Evolutionary conservation across 2,888 invertebrate species (phyloP), one percentile per base, ranked within the genome.

Genomic region (Rhabditophanes sp.): DNA sequence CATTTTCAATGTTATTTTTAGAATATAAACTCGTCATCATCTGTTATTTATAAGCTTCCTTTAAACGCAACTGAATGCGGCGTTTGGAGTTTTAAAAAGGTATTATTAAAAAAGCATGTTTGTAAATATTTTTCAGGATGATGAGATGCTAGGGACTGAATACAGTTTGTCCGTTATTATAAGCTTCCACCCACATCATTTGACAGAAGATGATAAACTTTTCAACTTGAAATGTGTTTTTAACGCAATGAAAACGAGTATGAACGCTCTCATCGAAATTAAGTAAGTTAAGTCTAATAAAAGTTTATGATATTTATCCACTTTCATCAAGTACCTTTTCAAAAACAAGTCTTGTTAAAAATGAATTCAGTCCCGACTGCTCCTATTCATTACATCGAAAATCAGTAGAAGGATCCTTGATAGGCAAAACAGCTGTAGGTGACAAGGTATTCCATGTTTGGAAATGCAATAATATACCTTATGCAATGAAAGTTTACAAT

Each of bases 401-500:
- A 9, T 39, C 39, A 15, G 15, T 38, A 17, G 26, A 39, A 15
- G 39, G 39, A 8, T 44, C 39, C n/a, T 14, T 24, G 7, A 44
- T 38, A n/a, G 27, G 25, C 20, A 39, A 19, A 16, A 44, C 39
- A 4, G 25, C 17, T 17, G 12, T 39, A 19, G 39, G 39, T 2
- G 38, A 39, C 15, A 39, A 44, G 18, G 41, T 44, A 4, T 44
- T 32, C 22, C 48, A 44, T 23, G 32, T 33, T 18, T 44, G 45
- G 45, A 29, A 32, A 18, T 44, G 45, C 16, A 35, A 34, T 12
- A 33, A 25, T 4, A 19, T 21, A 12, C 29, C 21, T 17, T 49
- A 30, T n/a, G 41, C 48, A 3, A 17, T 44, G 22, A 48, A 48
- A 31, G 48, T 44, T 5, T 50, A 44, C 28, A 30, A 45, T 14